These are phyloP conservation scores for Decapterus maruadsi DNA, from an alignment of 2,797 vertebrate genomes.

Conservation along the genomic window DNA sequence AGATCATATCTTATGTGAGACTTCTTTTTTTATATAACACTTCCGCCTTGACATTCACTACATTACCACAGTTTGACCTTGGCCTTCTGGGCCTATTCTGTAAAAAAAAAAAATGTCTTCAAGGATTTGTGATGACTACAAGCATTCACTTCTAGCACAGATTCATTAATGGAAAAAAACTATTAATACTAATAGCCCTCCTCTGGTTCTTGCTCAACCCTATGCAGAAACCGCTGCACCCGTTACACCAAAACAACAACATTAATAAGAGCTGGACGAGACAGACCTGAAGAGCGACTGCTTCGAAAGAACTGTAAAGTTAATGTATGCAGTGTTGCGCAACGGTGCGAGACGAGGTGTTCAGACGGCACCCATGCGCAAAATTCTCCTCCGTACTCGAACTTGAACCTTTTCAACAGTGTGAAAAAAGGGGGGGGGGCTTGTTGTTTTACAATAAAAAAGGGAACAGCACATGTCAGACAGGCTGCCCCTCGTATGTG, in stretches of 20 bases:
- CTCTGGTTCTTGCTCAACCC: not conserved
- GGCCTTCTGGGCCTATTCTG: constrained; percentile 18
- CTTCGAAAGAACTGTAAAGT: constrained; percentile 61
- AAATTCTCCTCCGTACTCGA: constrained; percentile 71
- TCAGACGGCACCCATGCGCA: constrained; percentile 62
- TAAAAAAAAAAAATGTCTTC: constrained; percentile 25
- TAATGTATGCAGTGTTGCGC: constrained; percentile 62
- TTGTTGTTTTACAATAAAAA: constrained; percentile 55
- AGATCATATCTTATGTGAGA: constrained; percentile 40
- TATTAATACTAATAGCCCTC: constrained; percentile 23
- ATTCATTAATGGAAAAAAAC: constrained; percentile 36
- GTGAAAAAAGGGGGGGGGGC: constrained; percentile 37
- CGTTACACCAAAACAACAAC: constrained; percentile 30
- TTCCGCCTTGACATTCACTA: constrained; percentile 28
- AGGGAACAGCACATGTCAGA: constrained; percentile 1
- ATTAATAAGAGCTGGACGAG: constrained; percentile 32
- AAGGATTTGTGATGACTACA: constrained; percentile 30
- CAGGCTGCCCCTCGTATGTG: constrained; percentile 11
- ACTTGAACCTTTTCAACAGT: constrained; percentile 68
- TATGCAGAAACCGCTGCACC: constrained; percentile 22
- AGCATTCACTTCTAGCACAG: constrained; percentile 33
- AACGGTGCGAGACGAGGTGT: constrained; percentile 68
- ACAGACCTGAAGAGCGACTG: constrained; percentile 32
- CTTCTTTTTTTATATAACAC: constrained; percentile 21
- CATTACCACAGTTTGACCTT: constrained; percentile 41